phyloP scores from a whole-genome alignment of 2,888 invertebrate species.

The Octonoba sinensis region DNA sequence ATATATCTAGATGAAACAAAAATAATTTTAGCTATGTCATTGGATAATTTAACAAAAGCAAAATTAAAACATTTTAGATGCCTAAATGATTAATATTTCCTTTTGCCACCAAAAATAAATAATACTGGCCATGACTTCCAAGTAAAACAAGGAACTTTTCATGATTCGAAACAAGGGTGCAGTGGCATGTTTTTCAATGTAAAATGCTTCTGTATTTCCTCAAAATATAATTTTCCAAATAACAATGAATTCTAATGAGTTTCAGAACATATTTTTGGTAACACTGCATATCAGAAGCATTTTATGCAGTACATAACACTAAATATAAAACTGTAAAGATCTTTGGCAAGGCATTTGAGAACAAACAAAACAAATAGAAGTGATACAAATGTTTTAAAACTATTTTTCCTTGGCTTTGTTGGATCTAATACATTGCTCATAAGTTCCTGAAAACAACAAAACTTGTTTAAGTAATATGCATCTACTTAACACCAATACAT shows the following conservation, averaged over 20 bases:
- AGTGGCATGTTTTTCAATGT: background rate
- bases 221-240: background rate
- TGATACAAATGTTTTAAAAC: constrained; percentile 28
- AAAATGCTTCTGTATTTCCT: no score
- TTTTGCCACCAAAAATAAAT: background rate
- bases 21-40: no score
- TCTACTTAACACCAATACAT: background rate
- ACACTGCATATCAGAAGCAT: background rate
- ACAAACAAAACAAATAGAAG: constrained; percentile 45
- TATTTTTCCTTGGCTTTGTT: constrained; percentile 40
- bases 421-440: constrained; percentile 33
- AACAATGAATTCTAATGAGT: constrained; percentile 3
- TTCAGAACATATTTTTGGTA: background rate
- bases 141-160: constrained; percentile 24
- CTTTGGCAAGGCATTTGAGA: constrained; percentile 59
- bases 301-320: constrained; percentile 19
- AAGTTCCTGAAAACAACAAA: constrained; percentile 19
- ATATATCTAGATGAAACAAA: no score
- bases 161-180: constrained; percentile 19
- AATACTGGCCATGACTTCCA: constrained; percentile 43
- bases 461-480: background rate
- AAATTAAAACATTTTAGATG: no score
- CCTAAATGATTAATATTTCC: no score
- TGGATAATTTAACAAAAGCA: background rate
- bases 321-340: constrained; percentile 53